A percentile compares a stretch with the other conserved stretches of the same genome.
Evolutionary conservation across 2,888 invertebrate species (phyloP).

Genomic region (Oscheius sp.): DNA sequence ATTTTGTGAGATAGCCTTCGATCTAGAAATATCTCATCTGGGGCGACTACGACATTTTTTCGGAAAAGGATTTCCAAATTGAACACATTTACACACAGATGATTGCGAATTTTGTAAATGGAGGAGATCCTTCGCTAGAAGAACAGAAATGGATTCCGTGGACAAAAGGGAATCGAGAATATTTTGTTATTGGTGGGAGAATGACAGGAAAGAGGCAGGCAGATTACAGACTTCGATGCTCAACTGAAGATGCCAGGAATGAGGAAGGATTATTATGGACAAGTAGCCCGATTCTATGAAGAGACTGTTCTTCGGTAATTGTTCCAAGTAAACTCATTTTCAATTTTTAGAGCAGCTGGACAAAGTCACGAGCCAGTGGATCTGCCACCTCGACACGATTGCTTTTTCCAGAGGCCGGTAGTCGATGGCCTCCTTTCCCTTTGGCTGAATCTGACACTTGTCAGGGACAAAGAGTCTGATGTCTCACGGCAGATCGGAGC

Average conservation of each 20-base stretch:
- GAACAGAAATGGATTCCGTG: conserved; percentile 37
- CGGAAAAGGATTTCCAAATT: conserved; percentile 29
- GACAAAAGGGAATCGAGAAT: conserved; percentile 29
- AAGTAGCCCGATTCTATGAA: background rate
- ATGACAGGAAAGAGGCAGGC: background rate
- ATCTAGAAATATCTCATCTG: conserved; percentile 9
- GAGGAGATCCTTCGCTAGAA: conserved; percentile 38
- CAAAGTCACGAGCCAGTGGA: background rate
- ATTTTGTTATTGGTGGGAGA: conserved; percentile 41
- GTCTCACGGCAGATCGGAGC: background rate
- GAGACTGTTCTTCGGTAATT: background rate
- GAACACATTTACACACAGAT: conserved; percentile 46
- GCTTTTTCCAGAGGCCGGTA: background rate
- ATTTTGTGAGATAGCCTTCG: background rate
- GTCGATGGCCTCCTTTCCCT: background rate
- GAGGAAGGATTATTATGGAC: background rate
- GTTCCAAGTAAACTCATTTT: background rate
- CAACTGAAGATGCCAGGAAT: conserved; percentile 2
- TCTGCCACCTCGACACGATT: background rate
- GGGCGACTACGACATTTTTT: conserved; percentile 13
- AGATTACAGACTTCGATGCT: conserved; percentile 1
- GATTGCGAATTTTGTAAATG: conserved; percentile 46
- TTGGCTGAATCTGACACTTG: background rate
- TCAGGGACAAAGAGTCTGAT: background rate
- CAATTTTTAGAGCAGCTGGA: conserved; percentile 9